Evolutionary conservation across 2,113 vertebrate species (phyloP), one percentile per base, ranked within the genome.

Genomic region (Cynoglossus semilaevis): DNA sequence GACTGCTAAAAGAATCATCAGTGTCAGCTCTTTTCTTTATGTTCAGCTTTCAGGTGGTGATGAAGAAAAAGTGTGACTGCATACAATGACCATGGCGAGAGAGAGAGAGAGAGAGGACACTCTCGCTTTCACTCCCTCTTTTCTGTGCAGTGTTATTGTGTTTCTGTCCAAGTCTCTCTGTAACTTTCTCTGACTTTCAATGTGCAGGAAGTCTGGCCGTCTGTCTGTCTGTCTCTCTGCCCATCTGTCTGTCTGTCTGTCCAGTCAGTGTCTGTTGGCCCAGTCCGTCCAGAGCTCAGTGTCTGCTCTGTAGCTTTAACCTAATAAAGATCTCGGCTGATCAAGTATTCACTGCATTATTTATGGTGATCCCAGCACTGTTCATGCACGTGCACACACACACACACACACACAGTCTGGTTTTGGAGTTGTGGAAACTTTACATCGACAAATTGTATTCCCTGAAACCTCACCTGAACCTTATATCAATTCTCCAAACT

Each of bases 261-360:
- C 35, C 22, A 4, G 2, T 29, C 22, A 29, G 22, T 29, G 40
- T 53, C 58, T 64, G 15, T 10, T 15, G 13, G 37, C 15, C 1
- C n/a, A 54, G 35, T 40, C 16, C 9, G 5, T 37, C 15, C 16
- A 51, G 22, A 58, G 46, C 56, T 17, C 9, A 51, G 51, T 18
- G 8, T 36, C 29, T 0, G 11, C 47, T 62, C 49, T 40, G 1
- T 55, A 15, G 12, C 35, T 43, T 47, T 47, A 59, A 58, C 51
- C 45, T 76, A 63, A 66, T 56, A 38, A 76, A 46, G 55, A 61
- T 48, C 41, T 57, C 17, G 4, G 22, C 15, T 17, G 38, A 75
- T 74, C 53, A 68, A 66, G 35, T 44, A 19, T 38, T 51, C 19
- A 3, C 12, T 77, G 19, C 56, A 73, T 83, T 76, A 76, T 78